A percentile compares a stretch with the other conserved stretches of the same genome.
Conservation (phyloP, 2,888 invertebrate species). For the Ramazzottius varieornatus region DNA sequence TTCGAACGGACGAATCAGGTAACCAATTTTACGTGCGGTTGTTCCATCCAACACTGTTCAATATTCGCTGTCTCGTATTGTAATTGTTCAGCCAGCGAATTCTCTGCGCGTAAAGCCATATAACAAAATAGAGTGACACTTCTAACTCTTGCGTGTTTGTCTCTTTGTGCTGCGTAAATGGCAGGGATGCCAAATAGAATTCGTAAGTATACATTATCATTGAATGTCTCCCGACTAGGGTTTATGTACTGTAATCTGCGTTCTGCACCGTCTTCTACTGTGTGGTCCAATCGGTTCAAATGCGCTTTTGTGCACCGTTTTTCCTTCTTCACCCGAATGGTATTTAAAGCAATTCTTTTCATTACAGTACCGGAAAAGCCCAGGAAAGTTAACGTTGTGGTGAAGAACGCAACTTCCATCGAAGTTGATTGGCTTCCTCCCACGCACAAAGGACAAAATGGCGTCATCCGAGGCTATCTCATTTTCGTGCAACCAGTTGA, state of each 20-base stretch:
- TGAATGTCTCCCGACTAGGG: no score
- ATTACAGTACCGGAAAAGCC: constrained; percentile 81
- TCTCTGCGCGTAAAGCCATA: background rate
- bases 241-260: no score
- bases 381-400: constrained; percentile 57
- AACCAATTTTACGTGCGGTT: constrained; percentile 28
- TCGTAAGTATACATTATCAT: background rate
- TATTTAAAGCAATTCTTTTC: no score
- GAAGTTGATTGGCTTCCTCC: constrained; percentile 85
- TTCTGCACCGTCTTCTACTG: no score
- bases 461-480: constrained; percentile 84
- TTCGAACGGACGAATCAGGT: constrained; percentile 95
- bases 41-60: background rate
- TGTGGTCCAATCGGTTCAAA: background rate
- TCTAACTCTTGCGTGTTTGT: background rate
- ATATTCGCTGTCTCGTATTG: background rate
- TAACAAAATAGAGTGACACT: background rate
- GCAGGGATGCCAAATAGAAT: background rate
- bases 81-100: background rate
- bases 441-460: constrained; percentile 62
- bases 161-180: background rate
- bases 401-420: constrained; percentile 82
- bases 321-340: no score
- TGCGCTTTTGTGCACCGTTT: no score
- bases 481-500: constrained; percentile 75